These are phyloP conservation scores for Tetropium fuscum DNA, from an alignment of 2,888 invertebrate species.

Conservation along the genomic window DNA sequence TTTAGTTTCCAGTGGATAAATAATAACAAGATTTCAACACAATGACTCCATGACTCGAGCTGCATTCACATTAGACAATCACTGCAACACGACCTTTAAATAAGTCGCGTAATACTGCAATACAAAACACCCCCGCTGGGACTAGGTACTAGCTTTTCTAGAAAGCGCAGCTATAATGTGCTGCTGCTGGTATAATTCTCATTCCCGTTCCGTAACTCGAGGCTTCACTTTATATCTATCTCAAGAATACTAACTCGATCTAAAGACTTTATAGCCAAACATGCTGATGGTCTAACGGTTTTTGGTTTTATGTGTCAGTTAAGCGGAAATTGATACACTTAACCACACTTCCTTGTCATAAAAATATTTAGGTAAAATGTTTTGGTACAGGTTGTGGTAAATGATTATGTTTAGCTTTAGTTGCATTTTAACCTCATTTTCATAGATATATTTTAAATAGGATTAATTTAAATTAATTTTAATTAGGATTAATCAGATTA, in stretches of 20 bases:
- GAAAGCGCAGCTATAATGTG: slow-evolving; percentile 6
- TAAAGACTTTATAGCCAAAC: slow-evolving; percentile 14
- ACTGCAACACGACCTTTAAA: slow-evolving; percentile 6
- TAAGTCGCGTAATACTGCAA: slow-evolving; percentile 11
- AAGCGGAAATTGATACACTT: slow-evolving; percentile 16
- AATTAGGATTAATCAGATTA: too few relatives aligned
- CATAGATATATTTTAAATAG: too few relatives aligned
- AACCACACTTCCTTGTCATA: slow-evolving; percentile 2
- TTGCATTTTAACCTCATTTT: too few relatives aligned
- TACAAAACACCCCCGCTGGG: slow-evolving; percentile 8
- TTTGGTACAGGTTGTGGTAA: too few relatives aligned
- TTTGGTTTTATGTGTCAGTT: slow-evolving; percentile 16
- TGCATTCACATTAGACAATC: slow-evolving; percentile 6
- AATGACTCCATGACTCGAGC: background rate
- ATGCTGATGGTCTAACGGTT: slow-evolving; percentile 8
- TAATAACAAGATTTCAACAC: background rate
- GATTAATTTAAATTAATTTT: too few relatives aligned
- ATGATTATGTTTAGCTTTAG: too few relatives aligned
- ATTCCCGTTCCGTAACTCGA: slow-evolving; percentile 12
- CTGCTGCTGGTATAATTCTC: slow-evolving; percentile 11
- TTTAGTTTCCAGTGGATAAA: background rate
- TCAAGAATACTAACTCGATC: slow-evolving; percentile 12
- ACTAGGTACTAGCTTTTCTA: too few relatives aligned
- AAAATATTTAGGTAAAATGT: too few relatives aligned
- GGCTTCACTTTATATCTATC: slow-evolving; percentile 11